These are phyloP conservation scores for Rhagoletis pomonella DNA, from an alignment of 1,140 invertebrate genomes.

Conservation along the genomic window DNA sequence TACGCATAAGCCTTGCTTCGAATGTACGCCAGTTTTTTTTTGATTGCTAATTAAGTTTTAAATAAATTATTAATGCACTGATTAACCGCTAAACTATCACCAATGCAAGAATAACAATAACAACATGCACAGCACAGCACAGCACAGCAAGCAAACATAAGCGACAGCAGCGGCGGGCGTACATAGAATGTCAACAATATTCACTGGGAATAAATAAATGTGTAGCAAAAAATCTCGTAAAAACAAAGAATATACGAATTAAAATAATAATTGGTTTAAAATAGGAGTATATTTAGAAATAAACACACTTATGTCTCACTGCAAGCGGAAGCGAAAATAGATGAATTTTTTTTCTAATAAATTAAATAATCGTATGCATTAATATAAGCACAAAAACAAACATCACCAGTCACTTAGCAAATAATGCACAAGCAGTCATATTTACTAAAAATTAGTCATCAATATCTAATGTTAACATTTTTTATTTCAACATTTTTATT, in stretches of 20 bases:
- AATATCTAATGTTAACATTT: background rate
- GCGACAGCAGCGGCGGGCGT: background rate
- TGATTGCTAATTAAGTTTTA: slow-evolving; percentile 43
- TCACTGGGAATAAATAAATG: background rate
- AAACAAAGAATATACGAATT: background rate
- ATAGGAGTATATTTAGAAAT: background rate
- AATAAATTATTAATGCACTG: slow-evolving; percentile 25
- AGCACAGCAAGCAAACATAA: background rate
- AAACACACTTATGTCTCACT: background rate
- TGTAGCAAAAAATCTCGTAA: background rate
- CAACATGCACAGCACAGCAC: background rate
- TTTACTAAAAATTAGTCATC: slow-evolving; percentile 10
- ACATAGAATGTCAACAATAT: slow-evolving; percentile 29
- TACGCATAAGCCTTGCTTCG: slow-evolving; percentile 16
- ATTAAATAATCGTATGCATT: background rate
- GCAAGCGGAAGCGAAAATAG: slow-evolving; percentile 24
- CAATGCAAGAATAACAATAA: slow-evolving; percentile 5
- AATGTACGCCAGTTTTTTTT: background rate
- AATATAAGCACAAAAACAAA: background rate
- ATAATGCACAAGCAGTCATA: slow-evolving; percentile 22
- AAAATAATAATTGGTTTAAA: background rate
- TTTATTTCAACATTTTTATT: slow-evolving; percentile 14
- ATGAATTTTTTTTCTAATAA: background rate
- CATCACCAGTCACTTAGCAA: slow-evolving; percentile 25
- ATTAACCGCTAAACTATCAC: slow-evolving; percentile 6